phyloP scores from a whole-genome alignment of 35 echinoderm and acorn worm species.

The Strongylocentrotus purpuratus region DNA sequence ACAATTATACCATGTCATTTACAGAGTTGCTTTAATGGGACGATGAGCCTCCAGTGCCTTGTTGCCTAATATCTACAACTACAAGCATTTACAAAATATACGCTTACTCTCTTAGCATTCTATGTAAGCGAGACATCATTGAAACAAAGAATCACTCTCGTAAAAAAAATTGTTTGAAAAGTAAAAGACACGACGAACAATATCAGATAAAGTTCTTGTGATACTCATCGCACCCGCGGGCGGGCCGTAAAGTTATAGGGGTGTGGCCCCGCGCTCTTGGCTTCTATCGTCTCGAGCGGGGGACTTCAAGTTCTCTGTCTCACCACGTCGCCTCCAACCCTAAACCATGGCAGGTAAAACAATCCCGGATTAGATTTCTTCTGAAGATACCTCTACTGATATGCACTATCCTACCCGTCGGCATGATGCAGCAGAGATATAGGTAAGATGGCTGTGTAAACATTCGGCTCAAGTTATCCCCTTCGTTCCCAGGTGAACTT shows the following conservation, averaged over 20 bases:
- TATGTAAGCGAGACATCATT: background rate
- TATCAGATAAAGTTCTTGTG: background rate
- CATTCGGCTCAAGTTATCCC: background rate
- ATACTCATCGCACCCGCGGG: background rate
- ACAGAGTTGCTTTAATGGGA: background rate
- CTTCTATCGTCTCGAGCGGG: background rate
- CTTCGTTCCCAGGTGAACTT: background rate
- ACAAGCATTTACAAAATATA: background rate
- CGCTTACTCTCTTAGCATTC: background rate
- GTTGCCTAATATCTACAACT: background rate
- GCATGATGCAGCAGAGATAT: background rate
- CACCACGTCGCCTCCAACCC: background rate
- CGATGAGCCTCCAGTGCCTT: background rate
- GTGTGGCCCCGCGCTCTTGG: background rate
- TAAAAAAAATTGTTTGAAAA: background rate
- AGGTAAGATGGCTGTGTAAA: background rate
- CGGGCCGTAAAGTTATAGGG: constrained; percentile 7
- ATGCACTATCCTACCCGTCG: background rate
- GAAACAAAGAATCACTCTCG: background rate
- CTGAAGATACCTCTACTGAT: background rate
- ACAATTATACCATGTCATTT: no score
- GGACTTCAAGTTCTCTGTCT: background rate
- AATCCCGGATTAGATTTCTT: background rate
- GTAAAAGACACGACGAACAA: background rate
- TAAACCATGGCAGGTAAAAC: background rate